Evolutionary conservation across 35 echinoderm and acorn worm genomes (phyloP), one percentile per base, ranked within the genome.

Genomic region (Hemicentrotus pulcherrimus): DNA sequence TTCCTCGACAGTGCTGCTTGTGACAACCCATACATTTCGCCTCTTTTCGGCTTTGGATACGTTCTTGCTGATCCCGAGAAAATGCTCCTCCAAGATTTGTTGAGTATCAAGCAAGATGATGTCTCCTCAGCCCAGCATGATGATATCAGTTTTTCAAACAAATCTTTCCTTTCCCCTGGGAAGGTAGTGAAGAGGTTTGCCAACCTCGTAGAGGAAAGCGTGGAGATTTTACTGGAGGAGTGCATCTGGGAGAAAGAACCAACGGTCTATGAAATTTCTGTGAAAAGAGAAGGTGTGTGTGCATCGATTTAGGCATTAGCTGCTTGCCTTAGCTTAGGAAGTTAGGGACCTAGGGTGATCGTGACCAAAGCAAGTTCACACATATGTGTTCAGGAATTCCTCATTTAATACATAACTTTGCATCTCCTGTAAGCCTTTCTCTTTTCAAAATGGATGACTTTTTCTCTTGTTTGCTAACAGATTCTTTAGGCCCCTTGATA

Each of bases 21-120:
- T 46, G 96, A 95, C n/a, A 97, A 97, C 92, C 96, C 96, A 11
- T 97, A 97, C 91, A 91, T 97, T 31, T 85, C 86, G 22, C 60
- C 88, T 19, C 12, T 97, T 32, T 94, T 61, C 2, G 94, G 96
- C 8, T 97, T 97, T 58, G 96, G 96, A 31, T 97, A 92, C 31
- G 88, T 97, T 47, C 31, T 86, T 18, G 93, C 94, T 9, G 96
- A 97, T 55, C 35, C 96, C 24, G 24, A 47, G 48, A 89, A 95
- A 45, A 87, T 94, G 6, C 91, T 97, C 31, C 11, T 87, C 65
- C 96, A 97, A 35, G 96, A 95, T 95, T 86, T 97, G 61, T 65
- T 59, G 28, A 86, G 90, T 31, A 85, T 65, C 52, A 48, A 95
- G 47, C 88, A 95, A 19, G 94, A 95, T 48, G 47, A 89, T 60